Percentiles rank a stretch among this genome's conserved stretches.
These are phyloP conservation scores for Chrysogorgia sp. DNA, from an alignment of 92 coral and sea anemone genomes.

Conservation along the genomic window DNA sequence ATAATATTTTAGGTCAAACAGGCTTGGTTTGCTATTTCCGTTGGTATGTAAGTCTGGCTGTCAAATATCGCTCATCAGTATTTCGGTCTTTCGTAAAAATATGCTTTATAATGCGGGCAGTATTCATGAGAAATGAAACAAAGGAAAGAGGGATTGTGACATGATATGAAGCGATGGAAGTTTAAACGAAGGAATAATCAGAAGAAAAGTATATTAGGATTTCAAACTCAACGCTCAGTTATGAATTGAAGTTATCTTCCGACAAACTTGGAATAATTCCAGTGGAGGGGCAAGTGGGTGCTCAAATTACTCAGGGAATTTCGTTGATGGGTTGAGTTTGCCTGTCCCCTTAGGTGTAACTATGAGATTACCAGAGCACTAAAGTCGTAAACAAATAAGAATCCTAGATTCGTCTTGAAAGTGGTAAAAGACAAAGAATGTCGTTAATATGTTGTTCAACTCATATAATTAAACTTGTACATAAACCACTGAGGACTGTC, in stretches of 20 bases:
- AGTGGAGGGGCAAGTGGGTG: neutral
- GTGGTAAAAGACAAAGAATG: neutral
- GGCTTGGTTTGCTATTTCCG: neutral
- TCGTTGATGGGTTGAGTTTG: neutral
- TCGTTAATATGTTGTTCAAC: neutral
- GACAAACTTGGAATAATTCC: neutral
- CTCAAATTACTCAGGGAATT: neutral
- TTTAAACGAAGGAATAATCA: neutral
- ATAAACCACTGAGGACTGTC: neutral
- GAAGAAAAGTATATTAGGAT: neutral
- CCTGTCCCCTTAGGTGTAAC: neutral
- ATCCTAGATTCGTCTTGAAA: neutral
- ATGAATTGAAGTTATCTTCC: neutral
- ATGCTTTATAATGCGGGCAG: neutral
- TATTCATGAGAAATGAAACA: neutral
- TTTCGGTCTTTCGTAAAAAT: neutral
- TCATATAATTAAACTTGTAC: neutral
- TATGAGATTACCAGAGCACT: neutral
- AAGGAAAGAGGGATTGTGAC: neutral
- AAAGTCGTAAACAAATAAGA: neutral
- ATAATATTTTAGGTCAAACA: neutral
- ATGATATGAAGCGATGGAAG: too few relatives aligned
- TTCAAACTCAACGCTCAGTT: neutral
- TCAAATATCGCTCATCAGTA: neutral
- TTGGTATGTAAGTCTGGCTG: neutral